Conservation (phyloP, 92 coral and sea anemone species). For the Bergia sp. region DNA sequence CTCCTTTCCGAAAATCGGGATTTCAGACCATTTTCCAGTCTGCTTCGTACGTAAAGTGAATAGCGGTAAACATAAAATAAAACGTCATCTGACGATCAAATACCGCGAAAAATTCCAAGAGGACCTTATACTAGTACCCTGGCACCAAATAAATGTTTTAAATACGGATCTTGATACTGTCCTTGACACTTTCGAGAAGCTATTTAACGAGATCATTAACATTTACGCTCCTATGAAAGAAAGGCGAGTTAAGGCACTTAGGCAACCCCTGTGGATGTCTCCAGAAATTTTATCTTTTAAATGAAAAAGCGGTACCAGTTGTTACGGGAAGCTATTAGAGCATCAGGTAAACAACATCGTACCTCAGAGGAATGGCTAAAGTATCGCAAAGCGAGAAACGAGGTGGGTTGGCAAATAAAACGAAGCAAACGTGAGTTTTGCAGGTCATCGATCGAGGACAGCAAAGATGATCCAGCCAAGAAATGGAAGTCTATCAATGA, state of each 20-base stretch:
- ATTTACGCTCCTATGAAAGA: constrained; percentile 15
- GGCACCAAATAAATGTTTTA: no score
- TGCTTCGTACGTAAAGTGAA: constrained; percentile 37
- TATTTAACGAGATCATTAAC: constrained; percentile 17
- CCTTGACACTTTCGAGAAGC: constrained; percentile 8
- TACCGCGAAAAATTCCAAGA: not conserved
- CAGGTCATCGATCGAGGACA: not conserved
- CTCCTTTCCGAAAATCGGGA: constrained; percentile 45
- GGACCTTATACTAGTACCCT: not conserved
- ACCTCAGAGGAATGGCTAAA: no score
- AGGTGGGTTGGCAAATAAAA: constrained; percentile 30
- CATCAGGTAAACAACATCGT: no score
- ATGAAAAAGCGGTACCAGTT: constrained; percentile 26
- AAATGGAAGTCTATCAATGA: constrained; percentile 40
- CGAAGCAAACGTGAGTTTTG: constrained; percentile 41
- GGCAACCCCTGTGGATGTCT: no score
- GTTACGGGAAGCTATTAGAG: not conserved
- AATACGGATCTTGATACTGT: not conserved
- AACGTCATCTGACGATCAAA: constrained; percentile 34
- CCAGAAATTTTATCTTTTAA: not conserved
- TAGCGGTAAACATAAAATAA: not conserved
- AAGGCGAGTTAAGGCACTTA: constrained; percentile 23
- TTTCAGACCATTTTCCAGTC: constrained; percentile 45
- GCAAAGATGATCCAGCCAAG: constrained; percentile 16
- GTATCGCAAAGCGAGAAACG: constrained; percentile 34